Percentiles rank a stretch among this genome's conserved stretches.
Evolutionary conservation across 2,888 invertebrate genomes (phyloP).

Genomic region (Lamellibrachia columna): DNA sequence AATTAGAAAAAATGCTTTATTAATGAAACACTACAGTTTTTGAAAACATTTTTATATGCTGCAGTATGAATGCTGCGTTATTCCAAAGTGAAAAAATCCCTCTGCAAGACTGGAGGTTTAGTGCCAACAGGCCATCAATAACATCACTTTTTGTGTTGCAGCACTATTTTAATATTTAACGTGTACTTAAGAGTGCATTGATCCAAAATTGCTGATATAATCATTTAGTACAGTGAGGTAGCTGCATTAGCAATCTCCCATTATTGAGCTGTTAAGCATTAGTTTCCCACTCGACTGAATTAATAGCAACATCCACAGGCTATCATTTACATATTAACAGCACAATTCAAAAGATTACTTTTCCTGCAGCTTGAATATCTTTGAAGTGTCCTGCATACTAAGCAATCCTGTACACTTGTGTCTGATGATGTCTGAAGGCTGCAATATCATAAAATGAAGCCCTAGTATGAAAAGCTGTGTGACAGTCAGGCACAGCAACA

Average conservation of each 20-base stretch:
- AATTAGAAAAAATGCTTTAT: too few species aligned
- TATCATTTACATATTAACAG: neutral
- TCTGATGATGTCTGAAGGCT: neutral
- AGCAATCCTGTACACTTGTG: neutral
- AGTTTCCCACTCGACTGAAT: neutral
- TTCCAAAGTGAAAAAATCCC: neutral
- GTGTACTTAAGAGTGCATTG: neutral
- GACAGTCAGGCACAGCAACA: neutral
- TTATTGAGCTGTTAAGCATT: neutral
- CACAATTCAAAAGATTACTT: neutral
- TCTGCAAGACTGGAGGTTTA: neutral
- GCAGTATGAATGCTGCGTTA: neutral
- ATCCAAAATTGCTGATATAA: neutral
- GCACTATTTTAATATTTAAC: slow-evolving; percentile 1
- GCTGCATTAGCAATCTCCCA: neutral
- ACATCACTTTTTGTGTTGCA: neutral
- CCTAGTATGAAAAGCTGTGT: neutral
- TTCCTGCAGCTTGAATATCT: slow-evolving; percentile 16
- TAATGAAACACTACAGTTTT: too few species aligned
- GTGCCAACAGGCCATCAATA: neutral
- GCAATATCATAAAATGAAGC: neutral
- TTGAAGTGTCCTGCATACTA: neutral
- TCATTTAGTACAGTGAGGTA: neutral
- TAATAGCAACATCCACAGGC: neutral
- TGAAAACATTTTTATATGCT: too few species aligned